phyloP scores from a whole-genome alignment of 2,888 invertebrate species.

The Habroteleia sp. region DNA sequence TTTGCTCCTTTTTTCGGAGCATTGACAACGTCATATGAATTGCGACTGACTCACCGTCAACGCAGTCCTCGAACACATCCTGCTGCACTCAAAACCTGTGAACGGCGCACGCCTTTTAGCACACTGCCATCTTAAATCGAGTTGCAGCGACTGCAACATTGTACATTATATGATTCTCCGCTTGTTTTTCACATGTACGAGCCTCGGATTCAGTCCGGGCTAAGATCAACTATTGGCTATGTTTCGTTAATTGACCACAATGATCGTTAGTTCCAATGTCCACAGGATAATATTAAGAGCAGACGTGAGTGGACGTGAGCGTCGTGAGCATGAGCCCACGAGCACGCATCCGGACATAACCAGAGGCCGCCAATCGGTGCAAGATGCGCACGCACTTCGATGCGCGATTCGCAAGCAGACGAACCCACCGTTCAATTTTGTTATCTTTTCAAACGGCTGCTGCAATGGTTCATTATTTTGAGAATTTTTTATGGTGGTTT shows the following conservation, averaged over 20 bases:
- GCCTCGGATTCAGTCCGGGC: too few relatives aligned
- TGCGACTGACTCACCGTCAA: constrained; percentile 65
- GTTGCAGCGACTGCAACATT: constrained; percentile 8
- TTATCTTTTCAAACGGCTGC: too few relatives aligned
- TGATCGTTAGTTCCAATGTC: constrained; percentile 1
- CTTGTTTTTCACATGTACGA: not conserved
- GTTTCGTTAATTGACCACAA: not conserved
- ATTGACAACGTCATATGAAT: not conserved
- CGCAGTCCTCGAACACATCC: constrained; percentile 66
- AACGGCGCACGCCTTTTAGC: constrained; percentile 66
- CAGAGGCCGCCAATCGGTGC: not conserved
- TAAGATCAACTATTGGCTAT: too few relatives aligned
- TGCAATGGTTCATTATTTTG: too few relatives aligned
- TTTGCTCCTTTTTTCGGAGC: too few relatives aligned
- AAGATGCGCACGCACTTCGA: not conserved
- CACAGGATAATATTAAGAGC: constrained; percentile 17
- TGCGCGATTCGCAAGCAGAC: constrained; percentile 7
- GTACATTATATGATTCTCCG: constrained; percentile 18
- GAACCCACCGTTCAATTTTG: not conserved
- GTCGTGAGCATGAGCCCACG: not conserved
- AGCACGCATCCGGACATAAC: not conserved
- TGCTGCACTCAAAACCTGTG: constrained; percentile 51
- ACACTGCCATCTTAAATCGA: constrained; percentile 70
- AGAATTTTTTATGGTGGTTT: too few relatives aligned
- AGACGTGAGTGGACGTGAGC: constrained; percentile 15